Percentiles rank a stretch among this genome's conserved stretches.
phyloP scores from a whole-genome alignment of 2,888 invertebrate species.

The Cylindroiulus punctatus region DNA sequence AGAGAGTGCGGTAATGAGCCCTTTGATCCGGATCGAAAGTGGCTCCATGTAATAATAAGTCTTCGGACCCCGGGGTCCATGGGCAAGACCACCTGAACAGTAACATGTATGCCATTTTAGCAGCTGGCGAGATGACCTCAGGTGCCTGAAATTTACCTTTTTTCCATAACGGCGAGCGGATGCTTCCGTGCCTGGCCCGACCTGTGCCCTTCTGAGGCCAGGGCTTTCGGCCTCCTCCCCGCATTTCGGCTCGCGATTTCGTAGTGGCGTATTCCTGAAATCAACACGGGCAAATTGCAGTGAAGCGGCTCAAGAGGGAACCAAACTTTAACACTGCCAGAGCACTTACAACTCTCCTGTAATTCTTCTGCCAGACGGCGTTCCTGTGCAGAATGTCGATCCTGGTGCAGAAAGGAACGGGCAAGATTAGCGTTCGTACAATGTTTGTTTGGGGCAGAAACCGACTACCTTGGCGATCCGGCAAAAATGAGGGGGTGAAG shows the following conservation, averaged over 20 bases:
- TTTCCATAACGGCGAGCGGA: conserved; percentile 85
- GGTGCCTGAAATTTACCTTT: conserved; percentile 68
- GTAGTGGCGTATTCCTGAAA: conserved; percentile 77
- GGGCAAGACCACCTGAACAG: conserved; percentile 77
- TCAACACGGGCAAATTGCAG: neutral
- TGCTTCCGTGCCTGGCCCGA: conserved; percentile 89
- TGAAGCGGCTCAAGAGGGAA: neutral
- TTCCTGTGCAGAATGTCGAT: conserved; percentile 88
- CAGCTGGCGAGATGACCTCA: neutral
- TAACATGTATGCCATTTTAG: neutral
- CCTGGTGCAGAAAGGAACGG: conserved; percentile 60
- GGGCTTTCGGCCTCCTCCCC: conserved; percentile 91
- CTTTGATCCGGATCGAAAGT: conserved; percentile 78
- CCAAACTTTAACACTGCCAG: neutral
- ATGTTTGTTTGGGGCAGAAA: no score
- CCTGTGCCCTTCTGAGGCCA: conserved; percentile 98
- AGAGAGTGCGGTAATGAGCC: conserved; percentile 84
- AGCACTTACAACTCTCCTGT: conserved; percentile 77
- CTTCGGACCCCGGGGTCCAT: conserved; percentile 91
- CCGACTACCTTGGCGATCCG: conserved; percentile 74
- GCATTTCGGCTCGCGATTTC: conserved; percentile 83
- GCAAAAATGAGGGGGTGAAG: conserved; percentile 91
- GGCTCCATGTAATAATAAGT: conserved; percentile 95
- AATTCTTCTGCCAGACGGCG: conserved; percentile 84
- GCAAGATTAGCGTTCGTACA: neutral